Evolutionary conservation across 2,888 invertebrate genomes (phyloP).

Genomic region (Chymomyza caudatula): DNA sequence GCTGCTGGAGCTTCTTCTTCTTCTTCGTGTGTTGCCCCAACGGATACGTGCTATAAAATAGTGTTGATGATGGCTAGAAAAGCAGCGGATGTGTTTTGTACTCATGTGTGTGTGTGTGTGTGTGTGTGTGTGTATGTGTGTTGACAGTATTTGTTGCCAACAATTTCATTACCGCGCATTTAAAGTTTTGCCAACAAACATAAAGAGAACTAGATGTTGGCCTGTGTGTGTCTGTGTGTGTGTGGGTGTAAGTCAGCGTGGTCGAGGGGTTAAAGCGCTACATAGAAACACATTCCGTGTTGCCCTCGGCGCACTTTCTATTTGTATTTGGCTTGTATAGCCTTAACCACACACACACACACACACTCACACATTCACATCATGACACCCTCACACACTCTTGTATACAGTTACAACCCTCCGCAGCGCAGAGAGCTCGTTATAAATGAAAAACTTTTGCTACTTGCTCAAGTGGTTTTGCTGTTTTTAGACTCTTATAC

Average conservation of each 20-base stretch:
- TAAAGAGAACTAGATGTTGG: not conserved
- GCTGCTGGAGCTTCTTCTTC: conserved; percentile 48
- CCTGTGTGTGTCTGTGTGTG: not conserved
- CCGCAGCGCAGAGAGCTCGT: conserved; percentile 57
- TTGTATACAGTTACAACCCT: conserved; percentile 4
- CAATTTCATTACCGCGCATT: conserved; percentile 71
- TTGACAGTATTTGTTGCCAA: conserved; percentile 68
- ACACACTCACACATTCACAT: conserved; percentile 10
- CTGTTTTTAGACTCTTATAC: conserved; percentile 28
- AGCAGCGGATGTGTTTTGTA: conserved; percentile 5
- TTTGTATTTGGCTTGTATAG: not conserved
- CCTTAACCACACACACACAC: not conserved
- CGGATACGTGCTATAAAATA: conserved; percentile 60
- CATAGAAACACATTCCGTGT: not conserved
- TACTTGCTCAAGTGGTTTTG: conserved; percentile 69
- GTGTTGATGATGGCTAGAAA: conserved; percentile 42
- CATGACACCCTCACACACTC: conserved; percentile 14
- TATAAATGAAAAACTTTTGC: conserved; percentile 71
- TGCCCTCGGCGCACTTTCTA: not conserved
- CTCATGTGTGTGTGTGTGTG: not conserved
- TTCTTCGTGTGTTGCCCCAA: conserved; percentile 22
- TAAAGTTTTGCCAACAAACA: conserved; percentile 64
- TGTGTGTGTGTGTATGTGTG: conserved; percentile 27
- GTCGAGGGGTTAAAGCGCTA: not conserved
- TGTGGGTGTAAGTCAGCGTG: too few species aligned